phyloP scores from a whole-genome alignment of 2,113 vertebrate genomes.

The Cebus imitator region DNA sequence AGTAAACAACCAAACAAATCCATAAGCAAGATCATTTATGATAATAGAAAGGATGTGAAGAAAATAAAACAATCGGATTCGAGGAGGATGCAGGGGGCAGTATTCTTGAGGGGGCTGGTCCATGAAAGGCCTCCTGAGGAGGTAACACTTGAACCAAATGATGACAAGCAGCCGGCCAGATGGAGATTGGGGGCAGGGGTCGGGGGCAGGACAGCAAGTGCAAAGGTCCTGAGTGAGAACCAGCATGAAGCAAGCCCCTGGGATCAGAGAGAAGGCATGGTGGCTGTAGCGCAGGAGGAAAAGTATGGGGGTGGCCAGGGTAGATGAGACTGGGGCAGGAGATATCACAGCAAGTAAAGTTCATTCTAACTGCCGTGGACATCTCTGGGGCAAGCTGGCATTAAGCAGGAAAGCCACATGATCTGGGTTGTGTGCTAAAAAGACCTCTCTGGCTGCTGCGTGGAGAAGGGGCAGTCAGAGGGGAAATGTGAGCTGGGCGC shows the following conservation, averaged over 20 bases:
- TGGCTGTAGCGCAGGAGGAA: neutral
- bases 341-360: fast-evolving
- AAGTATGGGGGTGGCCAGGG: fast-evolving
- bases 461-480: neutral
- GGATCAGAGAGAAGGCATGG: neutral
- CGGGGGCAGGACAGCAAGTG: neutral
- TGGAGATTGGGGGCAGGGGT: neutral
- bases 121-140: neutral
- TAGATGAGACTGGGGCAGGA: neutral
- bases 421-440: neutral
- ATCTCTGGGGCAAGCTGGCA: fast-evolving
- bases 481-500: no score
- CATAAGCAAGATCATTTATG: neutral
- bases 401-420: neutral
- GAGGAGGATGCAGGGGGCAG: neutral
- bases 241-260: neutral
- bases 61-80: neutral
- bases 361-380: no score
- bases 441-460: neutral
- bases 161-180: neutral
- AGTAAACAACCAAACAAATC: neutral
- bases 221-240: constrained; percentile 7
- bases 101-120: neutral
- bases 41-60: neutral
- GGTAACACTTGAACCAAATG: neutral